These are phyloP conservation scores for Amiota mariae DNA, from an alignment of 2,888 invertebrate genomes.

Conservation along the genomic window DNA sequence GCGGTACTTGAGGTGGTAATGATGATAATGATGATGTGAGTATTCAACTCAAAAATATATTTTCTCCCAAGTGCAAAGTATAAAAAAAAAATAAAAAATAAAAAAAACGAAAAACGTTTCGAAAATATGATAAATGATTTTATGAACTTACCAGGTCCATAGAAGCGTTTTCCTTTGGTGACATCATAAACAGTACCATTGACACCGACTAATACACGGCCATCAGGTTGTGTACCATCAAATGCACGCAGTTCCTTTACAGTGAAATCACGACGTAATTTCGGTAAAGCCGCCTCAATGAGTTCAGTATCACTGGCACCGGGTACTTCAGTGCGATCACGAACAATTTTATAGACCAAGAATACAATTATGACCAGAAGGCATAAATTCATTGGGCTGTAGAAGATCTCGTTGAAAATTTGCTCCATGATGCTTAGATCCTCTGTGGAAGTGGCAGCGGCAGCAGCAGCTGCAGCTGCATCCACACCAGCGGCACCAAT, in stretches of 20 bases:
- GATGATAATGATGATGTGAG: too few species aligned
- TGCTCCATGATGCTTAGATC: slow-evolving; percentile 38
- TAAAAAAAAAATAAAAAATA: too few species aligned
- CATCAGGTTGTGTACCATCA: slow-evolving; percentile 90
- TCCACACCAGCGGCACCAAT: too few species aligned
- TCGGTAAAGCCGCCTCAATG: slow-evolving; percentile 81
- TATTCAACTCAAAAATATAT: slow-evolving; percentile 17
- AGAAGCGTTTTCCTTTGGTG: slow-evolving; percentile 90
- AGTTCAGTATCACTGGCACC: slow-evolving; percentile 62
- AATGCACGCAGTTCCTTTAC: slow-evolving; percentile 88
- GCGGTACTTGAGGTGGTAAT: not conserved
- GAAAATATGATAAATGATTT: too few species aligned
- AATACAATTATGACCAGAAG: slow-evolving; percentile 81
- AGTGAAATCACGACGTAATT: slow-evolving; percentile 91
- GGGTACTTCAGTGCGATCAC: slow-evolving; percentile 75
- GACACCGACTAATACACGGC: slow-evolving; percentile 91
- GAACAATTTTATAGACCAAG: slow-evolving; percentile 84
- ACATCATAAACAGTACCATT: slow-evolving; percentile 97
- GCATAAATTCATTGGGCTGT: slow-evolving; percentile 82
- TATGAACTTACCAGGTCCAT: slow-evolving; percentile 87
- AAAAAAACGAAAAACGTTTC: too few species aligned
- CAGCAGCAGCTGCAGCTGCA: not conserved
- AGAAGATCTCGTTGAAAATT: slow-evolving; percentile 77
- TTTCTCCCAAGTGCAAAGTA: too few species aligned
- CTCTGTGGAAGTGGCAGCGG: not conserved